phyloP scores from a whole-genome alignment of 2,888 invertebrate species.

The Cryptocheilus praepositus region DNA sequence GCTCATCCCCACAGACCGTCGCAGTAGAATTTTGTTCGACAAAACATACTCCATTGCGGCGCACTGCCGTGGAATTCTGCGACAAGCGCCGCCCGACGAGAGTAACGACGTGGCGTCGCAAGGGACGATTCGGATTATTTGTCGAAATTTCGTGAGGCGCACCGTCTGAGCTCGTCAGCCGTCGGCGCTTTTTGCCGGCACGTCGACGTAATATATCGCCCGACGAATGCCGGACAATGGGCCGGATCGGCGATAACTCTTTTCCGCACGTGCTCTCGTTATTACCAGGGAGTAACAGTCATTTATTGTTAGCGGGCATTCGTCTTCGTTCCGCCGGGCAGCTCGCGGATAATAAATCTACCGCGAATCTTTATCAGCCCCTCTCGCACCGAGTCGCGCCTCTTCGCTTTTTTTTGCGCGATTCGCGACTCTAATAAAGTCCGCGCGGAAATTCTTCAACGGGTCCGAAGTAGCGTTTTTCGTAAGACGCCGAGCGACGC shows the following conservation, averaged over 20 bases:
- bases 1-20: no score
- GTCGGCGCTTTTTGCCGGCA: neutral
- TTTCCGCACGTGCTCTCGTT: slow-evolving; percentile 8
- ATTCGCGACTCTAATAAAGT: no score
- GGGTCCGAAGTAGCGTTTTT: no score
- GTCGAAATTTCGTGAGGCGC: no score
- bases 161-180: neutral
- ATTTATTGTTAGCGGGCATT: slow-evolving; percentile 9
- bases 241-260: slow-evolving; percentile 8
- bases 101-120: neutral
- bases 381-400: neutral
- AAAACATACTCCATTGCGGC: no score
- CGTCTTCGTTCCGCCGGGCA: slow-evolving; percentile 4
- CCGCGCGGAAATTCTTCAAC: no score
- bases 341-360: slow-evolving; percentile 3
- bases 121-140: neutral
- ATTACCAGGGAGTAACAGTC: slow-evolving; percentile 8
- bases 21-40: no score
- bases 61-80: no score
- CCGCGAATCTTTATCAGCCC: slow-evolving; percentile 1
- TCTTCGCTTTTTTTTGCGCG: neutral
- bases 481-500: no score
- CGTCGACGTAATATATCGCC: slow-evolving; percentile 5
- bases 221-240: slow-evolving; percentile 1
- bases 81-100: no score